A percentile compares a stretch with the other conserved stretches of the same genome.
These are phyloP conservation scores for Leucosticte australis DNA, from an alignment of 2,113 vertebrate genomes.

Conservation along the genomic window DNA sequence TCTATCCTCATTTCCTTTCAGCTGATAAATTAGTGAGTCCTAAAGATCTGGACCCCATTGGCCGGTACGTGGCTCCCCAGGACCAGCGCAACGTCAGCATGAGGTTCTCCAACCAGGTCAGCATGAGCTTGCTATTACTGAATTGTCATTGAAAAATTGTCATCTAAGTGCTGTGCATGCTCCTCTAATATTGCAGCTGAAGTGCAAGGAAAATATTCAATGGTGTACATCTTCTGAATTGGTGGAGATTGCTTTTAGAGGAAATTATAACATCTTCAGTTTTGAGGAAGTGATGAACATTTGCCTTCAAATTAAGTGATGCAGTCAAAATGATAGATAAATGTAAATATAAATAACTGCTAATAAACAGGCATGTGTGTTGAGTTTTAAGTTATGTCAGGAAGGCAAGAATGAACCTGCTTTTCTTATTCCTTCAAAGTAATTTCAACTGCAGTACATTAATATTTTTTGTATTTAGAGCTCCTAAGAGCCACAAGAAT, in stretches of 20 bases:
- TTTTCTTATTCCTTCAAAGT: neutral
- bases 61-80: constrained; percentile 83
- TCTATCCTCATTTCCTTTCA: constrained; percentile 52
- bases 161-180: fast-evolving
- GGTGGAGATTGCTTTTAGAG: neutral
- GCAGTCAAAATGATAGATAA: neutral
- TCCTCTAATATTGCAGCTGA: neutral
- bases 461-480: neutral
- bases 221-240: neutral
- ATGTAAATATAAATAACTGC: neutral
- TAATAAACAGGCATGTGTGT: neutral
- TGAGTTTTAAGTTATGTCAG: neutral
- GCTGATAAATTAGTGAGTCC: constrained; percentile 92
- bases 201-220: neutral
- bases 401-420: neutral
- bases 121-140: neutral
- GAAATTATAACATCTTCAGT: neutral
- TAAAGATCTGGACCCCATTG: constrained; percentile 91
- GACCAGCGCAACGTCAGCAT: constrained; percentile 94
- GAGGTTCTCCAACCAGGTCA: constrained; percentile 97
- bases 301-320: neutral
- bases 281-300: neutral
- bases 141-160: neutral
- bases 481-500: neutral
- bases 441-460: neutral